A percentile compares a stretch with the other conserved stretches of the same genome.
These are phyloP conservation scores for Podilymbus podiceps DNA, from an alignment of 2,113 vertebrate genomes.

Conservation along the genomic window DNA sequence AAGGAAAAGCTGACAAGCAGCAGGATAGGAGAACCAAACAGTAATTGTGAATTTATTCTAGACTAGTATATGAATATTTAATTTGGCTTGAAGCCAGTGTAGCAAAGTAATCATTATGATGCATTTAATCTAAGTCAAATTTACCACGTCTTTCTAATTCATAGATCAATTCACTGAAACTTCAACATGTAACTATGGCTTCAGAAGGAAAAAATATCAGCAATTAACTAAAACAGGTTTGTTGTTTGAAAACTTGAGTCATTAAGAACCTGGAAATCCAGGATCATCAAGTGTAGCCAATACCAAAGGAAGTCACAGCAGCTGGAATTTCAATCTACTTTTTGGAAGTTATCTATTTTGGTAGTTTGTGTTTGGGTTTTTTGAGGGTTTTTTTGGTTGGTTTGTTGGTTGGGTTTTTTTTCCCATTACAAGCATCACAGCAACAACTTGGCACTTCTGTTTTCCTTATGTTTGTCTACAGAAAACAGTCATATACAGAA, in stretches of 20 bases:
- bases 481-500: neutral
- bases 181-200: conserved; percentile 18
- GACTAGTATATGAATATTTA: conserved; percentile 72
- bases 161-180: conserved; percentile 66
- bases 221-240: conserved; percentile 51
- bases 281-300: neutral
- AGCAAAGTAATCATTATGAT: conserved; percentile 71
- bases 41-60: conserved; percentile 75
- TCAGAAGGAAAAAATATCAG: conserved; percentile 21
- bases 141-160: conserved; percentile 70
- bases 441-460: conserved; percentile 13
- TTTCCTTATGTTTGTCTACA: conserved; percentile 40
- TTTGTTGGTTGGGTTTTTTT: neutral
- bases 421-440: neutral
- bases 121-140: conserved; percentile 69
- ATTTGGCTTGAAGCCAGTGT: conserved; percentile 68
- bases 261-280: conserved; percentile 47
- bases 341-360: neutral
- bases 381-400: too few species aligned
- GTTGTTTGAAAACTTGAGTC: conserved; percentile 41
- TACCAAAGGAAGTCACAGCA: neutral
- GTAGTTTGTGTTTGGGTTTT: neutral
- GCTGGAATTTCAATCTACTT: neutral
- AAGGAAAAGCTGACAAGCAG: conserved; percentile 74
- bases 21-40: conserved; percentile 64